Percentiles rank a stretch among this genome's conserved stretches.
Evolutionary conservation across 2,888 invertebrate species (phyloP).

Genomic region (Lathronympha strigana): DNA sequence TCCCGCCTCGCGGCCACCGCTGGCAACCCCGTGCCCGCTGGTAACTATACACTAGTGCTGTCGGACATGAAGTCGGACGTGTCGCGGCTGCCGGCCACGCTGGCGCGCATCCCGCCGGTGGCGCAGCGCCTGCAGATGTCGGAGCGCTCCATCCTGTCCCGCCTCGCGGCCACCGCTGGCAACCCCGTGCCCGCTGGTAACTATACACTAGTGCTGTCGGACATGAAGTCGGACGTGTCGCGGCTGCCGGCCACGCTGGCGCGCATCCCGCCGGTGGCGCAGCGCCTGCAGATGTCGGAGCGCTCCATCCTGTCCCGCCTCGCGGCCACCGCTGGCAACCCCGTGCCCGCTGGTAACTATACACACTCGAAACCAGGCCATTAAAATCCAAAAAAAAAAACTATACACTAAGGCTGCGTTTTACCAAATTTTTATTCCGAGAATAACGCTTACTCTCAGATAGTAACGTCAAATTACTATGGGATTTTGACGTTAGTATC

Average conservation of each 20-base stretch:
- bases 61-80: slow-evolving; percentile 99
- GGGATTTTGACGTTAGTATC: too few relatives aligned
- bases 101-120: slow-evolving; percentile 98
- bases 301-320: slow-evolving; percentile 95
- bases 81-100: slow-evolving; percentile 97
- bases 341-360: slow-evolving; percentile 83
- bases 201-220: slow-evolving; percentile 90
- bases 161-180: slow-evolving; percentile 93
- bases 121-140: slow-evolving; percentile 99
- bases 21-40: slow-evolving; percentile 86
- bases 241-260: slow-evolving; percentile 98
- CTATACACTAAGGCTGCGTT: too few relatives aligned
- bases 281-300: slow-evolving; percentile 99
- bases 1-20: slow-evolving; percentile 94
- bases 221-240: slow-evolving; percentile 99
- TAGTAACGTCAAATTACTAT: too few relatives aligned
- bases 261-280: slow-evolving; percentile 98
- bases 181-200: slow-evolving; percentile 86
- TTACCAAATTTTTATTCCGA: too few relatives aligned
- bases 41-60: slow-evolving; percentile 84
- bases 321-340: slow-evolving; percentile 91
- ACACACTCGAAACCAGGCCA: too few relatives aligned
- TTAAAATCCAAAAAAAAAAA: too few relatives aligned
- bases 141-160: slow-evolving; percentile 95
- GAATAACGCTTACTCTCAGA: too few relatives aligned